A percentile compares a stretch with the other conserved stretches of the same genome.
These are phyloP conservation scores for Catotricha subobsoleta DNA, from an alignment of 2,888 invertebrate genomes.

Conservation along the genomic window DNA sequence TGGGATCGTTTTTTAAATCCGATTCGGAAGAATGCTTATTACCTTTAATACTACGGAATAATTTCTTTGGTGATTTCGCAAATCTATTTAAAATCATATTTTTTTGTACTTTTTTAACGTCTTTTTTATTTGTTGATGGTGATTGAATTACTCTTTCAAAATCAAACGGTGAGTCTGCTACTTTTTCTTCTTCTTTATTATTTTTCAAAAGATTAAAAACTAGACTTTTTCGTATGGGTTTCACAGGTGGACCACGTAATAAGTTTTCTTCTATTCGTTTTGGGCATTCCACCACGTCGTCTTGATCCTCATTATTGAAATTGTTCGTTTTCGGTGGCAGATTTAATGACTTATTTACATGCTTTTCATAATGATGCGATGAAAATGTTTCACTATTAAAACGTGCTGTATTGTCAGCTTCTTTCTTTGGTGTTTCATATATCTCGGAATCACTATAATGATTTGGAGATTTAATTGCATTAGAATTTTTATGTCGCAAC, in stretches of 20 bases:
- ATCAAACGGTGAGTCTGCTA: neutral
- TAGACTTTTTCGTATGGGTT: too few relatives aligned
- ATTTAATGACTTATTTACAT: slow-evolving; percentile 4
- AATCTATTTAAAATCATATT: neutral
- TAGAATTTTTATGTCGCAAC: neutral
- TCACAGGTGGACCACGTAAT: too few relatives aligned
- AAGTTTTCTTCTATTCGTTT: neutral
- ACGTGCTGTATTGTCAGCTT: neutral
- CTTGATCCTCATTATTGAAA: neutral
- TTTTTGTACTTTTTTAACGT: neutral
- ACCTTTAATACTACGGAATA: neutral
- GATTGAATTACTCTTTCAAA: neutral
- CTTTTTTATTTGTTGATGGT: neutral
- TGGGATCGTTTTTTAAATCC: neutral
- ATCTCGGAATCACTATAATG: neutral
- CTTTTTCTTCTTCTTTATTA: neutral
- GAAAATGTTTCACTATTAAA: slow-evolving; percentile 1
- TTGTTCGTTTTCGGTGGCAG: slow-evolving; percentile 1
- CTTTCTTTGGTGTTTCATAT: slow-evolving; percentile 4
- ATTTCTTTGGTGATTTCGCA: slow-evolving; percentile 2
- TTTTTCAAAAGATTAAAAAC: too few relatives aligned
- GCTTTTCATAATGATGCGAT: neutral
- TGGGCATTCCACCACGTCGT: neutral
- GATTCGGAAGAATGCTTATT: neutral
- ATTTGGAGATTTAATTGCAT: neutral